Evolutionary conservation across 2,888 invertebrate species (phyloP).

Genomic region (Epirrita christyi): DNA sequence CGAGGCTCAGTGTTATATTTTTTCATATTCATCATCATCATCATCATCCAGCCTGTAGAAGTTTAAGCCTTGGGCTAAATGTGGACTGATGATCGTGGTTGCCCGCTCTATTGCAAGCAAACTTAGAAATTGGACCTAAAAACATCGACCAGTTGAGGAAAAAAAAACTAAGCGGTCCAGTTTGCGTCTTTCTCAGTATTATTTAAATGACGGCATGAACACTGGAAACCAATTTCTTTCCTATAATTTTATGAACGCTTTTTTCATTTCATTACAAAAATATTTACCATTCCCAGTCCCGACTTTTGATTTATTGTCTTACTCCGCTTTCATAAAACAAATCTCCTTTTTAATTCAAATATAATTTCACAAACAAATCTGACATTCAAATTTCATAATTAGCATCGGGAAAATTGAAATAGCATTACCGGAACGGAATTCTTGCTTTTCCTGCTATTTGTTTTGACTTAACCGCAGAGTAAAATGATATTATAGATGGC

Average conservation of each 20-base stretch:
- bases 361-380: conserved; percentile 37
- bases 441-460: conserved; percentile 10
- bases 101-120: too few relatives aligned
- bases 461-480: neutral
- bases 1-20: too few relatives aligned
- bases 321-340: conserved; percentile 19
- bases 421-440: conserved; percentile 21
- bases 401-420: conserved; percentile 39
- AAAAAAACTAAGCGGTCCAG: too few relatives aligned
- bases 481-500: neutral
- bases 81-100: too few relatives aligned
- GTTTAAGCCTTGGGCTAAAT: too few relatives aligned
- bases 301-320: conserved; percentile 15
- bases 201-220: neutral
- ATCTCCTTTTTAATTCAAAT: conserved; percentile 29
- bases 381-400: conserved; percentile 42
- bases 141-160: too few relatives aligned
- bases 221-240: neutral
- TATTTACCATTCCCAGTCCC: conserved; percentile 14
- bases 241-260: neutral
- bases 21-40: too few relatives aligned
- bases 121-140: too few relatives aligned
- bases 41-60: too few relatives aligned
- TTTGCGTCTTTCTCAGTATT: too few relatives aligned
- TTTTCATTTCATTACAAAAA: conserved; percentile 7